Base-by-base conservation (phyloP, 2,113 vertebrate genomes). In the Vulpes vulpes region DNA sequence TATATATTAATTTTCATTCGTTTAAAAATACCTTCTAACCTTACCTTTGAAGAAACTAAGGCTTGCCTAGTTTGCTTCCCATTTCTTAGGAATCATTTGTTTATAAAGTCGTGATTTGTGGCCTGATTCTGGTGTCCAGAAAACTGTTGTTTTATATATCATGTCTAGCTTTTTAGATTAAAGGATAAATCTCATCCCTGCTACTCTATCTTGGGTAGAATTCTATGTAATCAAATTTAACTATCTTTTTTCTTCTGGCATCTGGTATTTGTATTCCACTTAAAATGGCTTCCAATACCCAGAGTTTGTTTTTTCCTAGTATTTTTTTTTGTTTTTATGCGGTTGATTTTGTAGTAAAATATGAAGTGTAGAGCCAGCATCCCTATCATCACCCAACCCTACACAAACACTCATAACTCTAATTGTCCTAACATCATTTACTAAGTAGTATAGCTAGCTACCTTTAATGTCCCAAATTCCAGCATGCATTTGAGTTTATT, bases 281-380 rank as follows among this genome's bases (percentile, higher is more conserved):
- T 60, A 43, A 43, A 27, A 73, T 91, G n/a, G 30, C 30, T 64
- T 85, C 3, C 12, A 62, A 57, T 1, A 32, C 17, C 91, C 17
- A 62, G 2, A 20, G 10, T 49, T 71, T 25, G 3, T 32, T 69
- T 94, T 87, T 32, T 94, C 38, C 32, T 62, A 49, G 25, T 64
- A 30, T 73, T 80, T 85, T 94, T 91, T 4, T 69, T 89, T 85
- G 8, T 49, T 71, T 93, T 64, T 59, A 14, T 93, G 15, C 4
- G 90, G 93, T 59, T 73, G 83, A 62, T 95, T 85, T 95, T 65
- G 16, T 5, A 74, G 51, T 60, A 69, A 81, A 91, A 71, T 53
- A 51, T 59, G 19, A 87, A 43, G 0, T 35, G 5, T 82, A 80
- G 35, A 79, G 11, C 57, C 12, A 90, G 64, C 30, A 57, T 60